Base-by-base conservation (phyloP, 2,888 invertebrate genomes). In the Zaprionus bogoriensis region DNA sequence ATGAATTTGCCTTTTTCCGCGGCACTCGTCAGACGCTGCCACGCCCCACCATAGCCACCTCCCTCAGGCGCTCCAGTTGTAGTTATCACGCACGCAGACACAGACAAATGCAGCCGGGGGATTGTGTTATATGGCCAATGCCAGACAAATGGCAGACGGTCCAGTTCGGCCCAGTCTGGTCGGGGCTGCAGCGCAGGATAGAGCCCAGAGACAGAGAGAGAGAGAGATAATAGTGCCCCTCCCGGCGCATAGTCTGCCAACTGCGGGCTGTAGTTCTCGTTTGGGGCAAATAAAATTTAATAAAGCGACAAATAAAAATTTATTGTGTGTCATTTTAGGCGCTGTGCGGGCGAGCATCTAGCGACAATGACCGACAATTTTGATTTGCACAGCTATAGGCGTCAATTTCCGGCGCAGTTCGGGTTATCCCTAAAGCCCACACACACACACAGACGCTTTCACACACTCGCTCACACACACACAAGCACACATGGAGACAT, bases 1-100 rank as follows among this genome's bases (percentile, higher is more conserved):
- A 87, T 87, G 88, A 87, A 87, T 87, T 85, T 83, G 84, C 83
- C 82, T 75, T 77, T 82, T 86, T 81, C 60, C 77, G 84, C 79
- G 84, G 64, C 61, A 60, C 38, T 59, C 58, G 62, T 67, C 67
- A 58, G 72, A 70, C 72, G 48, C 58, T 25, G 23, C 25, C 55
- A 53, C 57, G 52, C 46, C 55, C 41, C n/a, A 19, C 4, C 20
- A 10, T 9, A 7, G 19, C n/a, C 32, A 20, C 27, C 38, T 19
- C 30, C 46, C 19, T 14, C 39, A 25, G 54, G 39, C 48, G 9
- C n/a, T n/a, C n/a, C 32, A 19, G 14, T 73, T 58, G 51, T 53
- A 73, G 69, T 48, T 68, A 64, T 36, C 67, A 32, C 62, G 23
- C 63, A 62, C 42, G 44, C 62, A 32, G 3, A 36, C 17, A 45